Evolutionary conservation across 2,888 invertebrate species (phyloP).

Genomic region (Atethmia centrago): DNA sequence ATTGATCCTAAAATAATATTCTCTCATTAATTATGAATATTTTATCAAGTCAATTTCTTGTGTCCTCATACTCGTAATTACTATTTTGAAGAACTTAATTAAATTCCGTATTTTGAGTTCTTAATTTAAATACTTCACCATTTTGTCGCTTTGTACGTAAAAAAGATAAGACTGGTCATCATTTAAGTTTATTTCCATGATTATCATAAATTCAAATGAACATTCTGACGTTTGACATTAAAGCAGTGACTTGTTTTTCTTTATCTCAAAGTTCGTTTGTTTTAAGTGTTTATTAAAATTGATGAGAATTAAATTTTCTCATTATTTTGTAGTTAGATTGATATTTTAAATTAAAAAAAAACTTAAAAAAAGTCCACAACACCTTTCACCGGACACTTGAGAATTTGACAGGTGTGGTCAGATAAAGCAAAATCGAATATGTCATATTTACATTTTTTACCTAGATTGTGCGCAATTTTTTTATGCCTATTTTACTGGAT

Average conservation of each 20-base stretch:
- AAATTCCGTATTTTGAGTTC: constrained; percentile 20
- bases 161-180: neutral
- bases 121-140: neutral
- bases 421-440: too few species aligned
- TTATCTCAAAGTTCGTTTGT: neutral
- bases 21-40: too few species aligned
- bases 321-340: neutral
- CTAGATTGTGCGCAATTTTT: too few species aligned
- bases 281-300: constrained; percentile 8
- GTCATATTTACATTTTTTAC: too few species aligned
- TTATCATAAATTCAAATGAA: constrained; percentile 29
- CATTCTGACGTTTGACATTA: constrained; percentile 23
- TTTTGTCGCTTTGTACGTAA: neutral
- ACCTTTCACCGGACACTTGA: too few species aligned
- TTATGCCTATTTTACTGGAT: too few species aligned
- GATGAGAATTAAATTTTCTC: neutral
- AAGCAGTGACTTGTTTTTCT: neutral
- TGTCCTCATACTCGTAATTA: constrained; percentile 11
- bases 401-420: too few species aligned
- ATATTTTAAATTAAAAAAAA: neutral
- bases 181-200: constrained; percentile 9
- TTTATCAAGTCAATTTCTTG: constrained; percentile 35
- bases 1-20: constrained; percentile 11
- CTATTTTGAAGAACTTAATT: constrained; percentile 31
- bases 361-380: too few species aligned